Base-by-base conservation (phyloP, 2,888 invertebrate genomes). In the Pasiphila rectangulata region DNA sequence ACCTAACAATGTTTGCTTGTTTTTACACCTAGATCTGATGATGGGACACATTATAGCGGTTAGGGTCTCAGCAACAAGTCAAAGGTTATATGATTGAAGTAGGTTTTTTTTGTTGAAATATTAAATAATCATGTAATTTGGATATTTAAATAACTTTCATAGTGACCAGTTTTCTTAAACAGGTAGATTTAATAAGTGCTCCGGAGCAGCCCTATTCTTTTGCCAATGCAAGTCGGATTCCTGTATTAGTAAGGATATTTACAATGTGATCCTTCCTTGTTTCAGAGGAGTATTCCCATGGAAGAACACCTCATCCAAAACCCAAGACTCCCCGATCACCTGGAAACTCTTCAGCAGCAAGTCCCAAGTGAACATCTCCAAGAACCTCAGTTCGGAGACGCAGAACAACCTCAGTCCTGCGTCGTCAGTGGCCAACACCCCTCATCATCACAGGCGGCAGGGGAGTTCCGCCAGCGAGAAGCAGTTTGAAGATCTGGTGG, bases 401-500 rank as follows among this genome's bases (percentile, higher is more conserved):
- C 83, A 79, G 59, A 83, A 81, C 51, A 69, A 76, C 1, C 54
- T 83, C 38, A 77, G 75, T 0, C 85, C 87, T 0, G 73, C 73
- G 0, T 81, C 86, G 0, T 86, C 86, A 0, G 79, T 72, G 1
- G 71, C 78, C 0, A 78, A 83, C 56, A 83, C 91, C 37, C 84
- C 86, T 3, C 75, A 83, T 35, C 84, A 83, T 53, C 86, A 85
- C 60, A 80, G 75, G 63, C 64, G 87, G 45, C 87, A 89, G 57
- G 87, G 83, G 4, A 89, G 89, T 45, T 87, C 89, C 0, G 85
- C 89, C 16, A 89, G 89, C 55, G 89, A 88, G 68, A 89, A 89
- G 66, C 89, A 89, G 69, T 89, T 89, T 57, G 90, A 90, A 51
- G 90, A 91, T 64, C 85, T 92, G 15, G 91, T 93, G 9, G 93